Conservation (phyloP, 2,113 vertebrate species). For the Pipra filicauda region DNA sequence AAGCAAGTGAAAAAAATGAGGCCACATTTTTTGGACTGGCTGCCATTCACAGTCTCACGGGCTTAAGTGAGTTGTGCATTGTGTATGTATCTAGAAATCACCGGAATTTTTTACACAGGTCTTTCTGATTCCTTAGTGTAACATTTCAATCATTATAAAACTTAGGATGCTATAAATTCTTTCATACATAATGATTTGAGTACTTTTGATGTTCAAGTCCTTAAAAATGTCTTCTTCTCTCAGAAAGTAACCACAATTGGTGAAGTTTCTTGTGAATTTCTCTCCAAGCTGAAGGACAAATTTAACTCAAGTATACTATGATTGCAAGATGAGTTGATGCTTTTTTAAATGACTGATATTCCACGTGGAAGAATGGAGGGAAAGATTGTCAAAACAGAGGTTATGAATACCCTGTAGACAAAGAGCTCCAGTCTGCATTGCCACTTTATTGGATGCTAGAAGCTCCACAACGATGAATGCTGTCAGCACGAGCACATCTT, state of each 20-base stretch:
- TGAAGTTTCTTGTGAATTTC: background rate
- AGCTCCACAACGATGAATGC: accelerated
- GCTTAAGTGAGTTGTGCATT: background rate
- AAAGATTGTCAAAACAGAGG: background rate
- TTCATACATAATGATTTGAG: background rate
- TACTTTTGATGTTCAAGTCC: background rate
- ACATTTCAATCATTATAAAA: background rate
- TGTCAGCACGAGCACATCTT: background rate
- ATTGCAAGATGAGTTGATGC: background rate
- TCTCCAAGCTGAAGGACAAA: background rate
- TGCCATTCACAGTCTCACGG: background rate
- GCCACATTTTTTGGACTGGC: background rate
- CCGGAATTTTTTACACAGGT: background rate
- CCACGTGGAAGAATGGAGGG: background rate
- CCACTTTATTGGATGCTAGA: background rate
- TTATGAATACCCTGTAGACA: background rate
- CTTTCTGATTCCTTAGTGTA: background rate
- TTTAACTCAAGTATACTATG: background rate
- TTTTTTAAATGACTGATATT: background rate
- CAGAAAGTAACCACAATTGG: background rate
- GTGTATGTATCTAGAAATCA: background rate
- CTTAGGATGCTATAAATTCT: background rate
- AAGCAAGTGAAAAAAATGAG: background rate
- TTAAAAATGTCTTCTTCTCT: background rate
- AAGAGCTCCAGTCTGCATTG: background rate